Conservation (phyloP, 2,113 vertebrate species). For the Myrmophylax atrothorax region DNA sequence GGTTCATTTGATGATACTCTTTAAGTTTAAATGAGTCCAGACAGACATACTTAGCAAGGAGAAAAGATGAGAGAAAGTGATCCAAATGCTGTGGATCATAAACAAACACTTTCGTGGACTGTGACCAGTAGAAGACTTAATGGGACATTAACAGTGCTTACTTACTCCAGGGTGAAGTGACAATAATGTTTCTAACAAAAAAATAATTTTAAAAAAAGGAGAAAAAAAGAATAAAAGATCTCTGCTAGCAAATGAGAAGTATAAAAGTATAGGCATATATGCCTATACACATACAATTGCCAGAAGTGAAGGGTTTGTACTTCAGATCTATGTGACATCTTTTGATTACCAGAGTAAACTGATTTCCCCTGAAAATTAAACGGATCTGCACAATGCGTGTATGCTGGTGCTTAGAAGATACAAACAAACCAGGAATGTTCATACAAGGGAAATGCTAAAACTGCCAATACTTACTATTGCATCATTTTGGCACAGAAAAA, state of each 20-base stretch:
- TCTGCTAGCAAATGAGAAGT: background rate
- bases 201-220: background rate
- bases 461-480: slow-evolving; percentile 13
- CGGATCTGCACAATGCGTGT: background rate
- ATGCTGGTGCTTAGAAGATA: background rate
- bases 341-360: background rate
- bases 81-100: background rate
- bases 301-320: background rate
- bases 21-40: background rate
- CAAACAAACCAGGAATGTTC: background rate
- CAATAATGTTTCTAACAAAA: background rate
- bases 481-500: slow-evolving; percentile 19
- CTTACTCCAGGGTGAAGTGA: background rate
- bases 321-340: background rate
- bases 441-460: background rate
- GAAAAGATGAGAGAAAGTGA: background rate
- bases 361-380: slow-evolving; percentile 7
- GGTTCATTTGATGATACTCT: background rate
- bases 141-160: background rate
- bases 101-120: background rate
- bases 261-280: background rate
- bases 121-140: background rate
- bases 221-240: background rate
- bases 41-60: background rate
- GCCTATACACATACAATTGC: background rate